These are phyloP conservation scores for Eustalomyia histrio DNA, from an alignment of 2,888 invertebrate species.

Conservation along the genomic window DNA sequence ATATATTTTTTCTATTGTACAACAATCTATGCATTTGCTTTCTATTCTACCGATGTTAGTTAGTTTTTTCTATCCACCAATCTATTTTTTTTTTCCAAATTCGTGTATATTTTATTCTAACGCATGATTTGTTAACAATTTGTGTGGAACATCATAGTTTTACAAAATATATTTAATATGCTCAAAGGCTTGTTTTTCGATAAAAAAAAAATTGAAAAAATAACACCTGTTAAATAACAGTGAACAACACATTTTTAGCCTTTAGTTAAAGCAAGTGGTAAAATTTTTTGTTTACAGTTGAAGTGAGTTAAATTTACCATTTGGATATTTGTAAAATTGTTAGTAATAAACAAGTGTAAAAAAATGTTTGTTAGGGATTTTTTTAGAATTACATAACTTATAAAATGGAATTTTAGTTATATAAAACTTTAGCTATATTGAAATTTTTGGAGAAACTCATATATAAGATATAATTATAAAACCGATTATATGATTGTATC, in stretches of 20 bases:
- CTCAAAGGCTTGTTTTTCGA: neutral
- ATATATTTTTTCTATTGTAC: slow-evolving; percentile 8
- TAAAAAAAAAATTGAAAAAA: slow-evolving; percentile 1
- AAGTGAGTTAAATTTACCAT: neutral
- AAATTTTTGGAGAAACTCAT: no score
- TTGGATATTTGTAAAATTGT: neutral
- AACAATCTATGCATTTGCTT: slow-evolving; percentile 20
- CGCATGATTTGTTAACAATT: slow-evolving; percentile 51
- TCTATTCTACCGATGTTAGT: neutral
- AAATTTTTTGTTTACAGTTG: neutral
- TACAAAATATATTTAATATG: neutral
- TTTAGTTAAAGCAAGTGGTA: slow-evolving; percentile 27
- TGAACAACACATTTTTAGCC: slow-evolving; percentile 8
- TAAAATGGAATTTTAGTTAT: no score
- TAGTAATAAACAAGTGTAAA: neutral
- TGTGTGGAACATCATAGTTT: slow-evolving; percentile 23
- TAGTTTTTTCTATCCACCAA: neutral
- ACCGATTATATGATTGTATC: no score
- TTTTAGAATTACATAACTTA: no score
- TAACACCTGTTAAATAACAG: slow-evolving; percentile 3
- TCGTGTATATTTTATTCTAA: neutral
- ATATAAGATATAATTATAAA: no score
- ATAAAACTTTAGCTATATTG: no score
- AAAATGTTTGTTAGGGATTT: neutral
- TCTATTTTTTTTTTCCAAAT: neutral